phyloP scores from a whole-genome alignment of 2,113 vertebrate species.

The Thinocorus orbignyianus region DNA sequence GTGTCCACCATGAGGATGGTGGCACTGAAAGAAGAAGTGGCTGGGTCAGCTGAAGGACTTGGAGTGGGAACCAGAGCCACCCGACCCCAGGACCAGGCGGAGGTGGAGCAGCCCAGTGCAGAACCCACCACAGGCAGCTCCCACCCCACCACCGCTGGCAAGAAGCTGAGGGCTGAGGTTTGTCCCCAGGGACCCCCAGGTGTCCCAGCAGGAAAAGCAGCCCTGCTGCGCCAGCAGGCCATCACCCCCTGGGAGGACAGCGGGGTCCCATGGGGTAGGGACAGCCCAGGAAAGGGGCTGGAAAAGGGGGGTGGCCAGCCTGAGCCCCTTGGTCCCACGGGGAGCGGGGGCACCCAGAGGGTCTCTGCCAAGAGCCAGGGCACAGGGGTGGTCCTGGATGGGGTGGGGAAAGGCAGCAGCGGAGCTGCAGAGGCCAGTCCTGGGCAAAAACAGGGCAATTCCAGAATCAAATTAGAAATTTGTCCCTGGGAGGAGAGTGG shows the following conservation, averaged over 20 bases:
- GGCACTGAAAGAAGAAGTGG: neutral
- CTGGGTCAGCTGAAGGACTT: rapidly evolving
- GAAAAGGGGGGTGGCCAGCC: slow-evolving; percentile 18
- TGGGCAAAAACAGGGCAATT: neutral
- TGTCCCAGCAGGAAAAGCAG: neutral
- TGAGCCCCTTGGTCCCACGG: slow-evolving; percentile 14
- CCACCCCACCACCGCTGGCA: rapidly evolving
- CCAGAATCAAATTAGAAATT: neutral
- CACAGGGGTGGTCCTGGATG: rapidly evolving
- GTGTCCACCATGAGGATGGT: rapidly evolving
- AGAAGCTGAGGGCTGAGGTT: rapidly evolving
- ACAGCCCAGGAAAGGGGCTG: neutral
- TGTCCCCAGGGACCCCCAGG: neutral
- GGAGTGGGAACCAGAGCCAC: rapidly evolving
- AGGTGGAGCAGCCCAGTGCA: neutral
- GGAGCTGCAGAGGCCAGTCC: neutral
- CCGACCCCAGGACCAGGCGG: rapidly evolving
- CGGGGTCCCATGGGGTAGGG: rapidly evolving
- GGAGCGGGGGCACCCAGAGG: neutral
- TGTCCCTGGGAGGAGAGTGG: slow-evolving; percentile 17
- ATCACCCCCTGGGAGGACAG: neutral
- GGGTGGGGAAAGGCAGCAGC: neutral
- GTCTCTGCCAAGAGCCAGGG: neutral
- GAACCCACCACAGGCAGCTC: neutral
- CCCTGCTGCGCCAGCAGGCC: neutral